Evolutionary conservation across 2,888 invertebrate species (phyloP).

Genomic region (Chirona hameri): DNA sequence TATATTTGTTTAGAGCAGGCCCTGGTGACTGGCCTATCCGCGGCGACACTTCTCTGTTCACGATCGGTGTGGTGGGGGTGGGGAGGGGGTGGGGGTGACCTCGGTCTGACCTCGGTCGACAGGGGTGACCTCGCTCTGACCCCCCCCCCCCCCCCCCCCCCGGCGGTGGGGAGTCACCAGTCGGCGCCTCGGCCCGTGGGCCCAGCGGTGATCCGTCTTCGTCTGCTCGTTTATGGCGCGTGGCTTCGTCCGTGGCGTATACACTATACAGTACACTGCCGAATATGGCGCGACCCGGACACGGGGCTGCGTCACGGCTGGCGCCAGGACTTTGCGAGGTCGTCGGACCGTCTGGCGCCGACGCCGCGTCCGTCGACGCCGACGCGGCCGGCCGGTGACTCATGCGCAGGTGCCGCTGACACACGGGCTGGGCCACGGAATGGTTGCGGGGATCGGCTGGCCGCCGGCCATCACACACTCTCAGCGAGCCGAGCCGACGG

Average conservation of each 20-base stretch:
- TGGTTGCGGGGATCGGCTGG: background rate
- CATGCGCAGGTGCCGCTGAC: background rate
- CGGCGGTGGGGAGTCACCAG: background rate
- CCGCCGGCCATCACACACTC: background rate
- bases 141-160: too few relatives aligned
- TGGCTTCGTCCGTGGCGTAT: background rate
- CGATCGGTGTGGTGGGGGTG: background rate
- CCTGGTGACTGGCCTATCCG: background rate
- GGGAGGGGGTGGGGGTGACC: background rate
- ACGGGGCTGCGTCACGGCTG: background rate
- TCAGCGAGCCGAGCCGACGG: background rate
- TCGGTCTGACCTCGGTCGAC: background rate
- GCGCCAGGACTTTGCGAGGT: background rate
- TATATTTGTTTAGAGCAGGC: too few relatives aligned
- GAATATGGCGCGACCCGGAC: background rate
- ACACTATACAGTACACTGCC: background rate
- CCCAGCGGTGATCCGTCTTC: background rate
- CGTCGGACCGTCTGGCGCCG: background rate
- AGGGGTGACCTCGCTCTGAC: background rate
- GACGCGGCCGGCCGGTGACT: background rate
- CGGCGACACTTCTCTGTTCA: background rate
- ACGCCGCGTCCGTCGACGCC: background rate
- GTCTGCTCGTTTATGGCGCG: background rate
- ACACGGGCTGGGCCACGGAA: background rate
- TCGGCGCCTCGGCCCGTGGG: background rate